These are phyloP conservation scores for Umimayanthus chanpuru DNA, from an alignment of 92 coral and sea anemone genomes.

Conservation along the genomic window DNA sequence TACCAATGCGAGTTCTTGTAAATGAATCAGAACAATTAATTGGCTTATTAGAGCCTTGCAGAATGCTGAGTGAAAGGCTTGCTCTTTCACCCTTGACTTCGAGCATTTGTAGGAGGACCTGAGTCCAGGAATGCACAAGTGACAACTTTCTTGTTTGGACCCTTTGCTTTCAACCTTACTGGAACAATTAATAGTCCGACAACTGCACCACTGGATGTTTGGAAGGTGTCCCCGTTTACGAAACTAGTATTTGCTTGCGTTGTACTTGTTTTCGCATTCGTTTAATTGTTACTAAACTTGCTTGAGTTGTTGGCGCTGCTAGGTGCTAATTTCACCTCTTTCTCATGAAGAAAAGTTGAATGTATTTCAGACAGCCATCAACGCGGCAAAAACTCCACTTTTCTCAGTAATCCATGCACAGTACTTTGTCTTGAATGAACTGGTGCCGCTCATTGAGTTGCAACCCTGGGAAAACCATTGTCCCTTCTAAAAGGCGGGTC, in stretches of 20 bases:
- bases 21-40: too few relatives aligned
- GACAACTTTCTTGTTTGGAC: too few relatives aligned
- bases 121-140: too few relatives aligned
- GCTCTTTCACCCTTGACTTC: too few relatives aligned
- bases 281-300: not conserved
- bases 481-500: slow-evolving; percentile 48
- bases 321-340: slow-evolving; percentile 18
- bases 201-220: slow-evolving; percentile 10
- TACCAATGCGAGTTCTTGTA: too few relatives aligned
- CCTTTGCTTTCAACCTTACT: slow-evolving; percentile 46
- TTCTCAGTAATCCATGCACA: slow-evolving; percentile 53
- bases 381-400: slow-evolving; percentile 55
- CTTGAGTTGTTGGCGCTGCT: not conserved
- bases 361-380: slow-evolving; percentile 59
- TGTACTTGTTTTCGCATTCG: not conserved
- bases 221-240: too few relatives aligned
- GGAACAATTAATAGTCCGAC: slow-evolving; percentile 58
- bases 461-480: slow-evolving; percentile 57
- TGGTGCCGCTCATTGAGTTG: slow-evolving; percentile 41
- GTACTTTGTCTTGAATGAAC: slow-evolving; percentile 43
- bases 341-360: slow-evolving; percentile 58
- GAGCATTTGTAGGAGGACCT: too few relatives aligned
- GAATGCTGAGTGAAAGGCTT: too few relatives aligned
- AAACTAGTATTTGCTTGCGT: too few relatives aligned
- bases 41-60: too few relatives aligned